Percentiles rank a stretch among this genome's conserved stretches.
Evolutionary conservation across 2,797 vertebrate genomes (phyloP).

Genomic region (Loris lydekkerianus): DNA sequence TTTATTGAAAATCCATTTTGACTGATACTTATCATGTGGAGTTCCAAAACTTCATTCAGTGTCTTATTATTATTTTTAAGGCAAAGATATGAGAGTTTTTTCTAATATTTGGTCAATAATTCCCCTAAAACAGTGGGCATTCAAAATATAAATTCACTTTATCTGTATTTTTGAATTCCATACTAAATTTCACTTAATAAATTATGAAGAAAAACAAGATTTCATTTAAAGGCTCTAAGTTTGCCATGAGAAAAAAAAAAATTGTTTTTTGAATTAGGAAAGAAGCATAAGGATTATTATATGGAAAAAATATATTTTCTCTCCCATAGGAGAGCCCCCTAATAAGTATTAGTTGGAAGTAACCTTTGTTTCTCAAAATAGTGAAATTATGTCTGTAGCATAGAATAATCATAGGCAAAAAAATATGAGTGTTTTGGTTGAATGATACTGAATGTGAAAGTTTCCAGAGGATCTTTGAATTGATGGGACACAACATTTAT

Average conservation of each 20-base stretch:
- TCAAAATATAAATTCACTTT: constrained; percentile 45
- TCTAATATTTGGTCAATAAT: constrained; percentile 37
- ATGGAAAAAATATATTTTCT: neutral
- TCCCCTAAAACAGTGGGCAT: neutral
- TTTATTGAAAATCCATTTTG: constrained; percentile 61
- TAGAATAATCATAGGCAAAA: constrained; percentile 26
- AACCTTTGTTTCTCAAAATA: constrained; percentile 16
- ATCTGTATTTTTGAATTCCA: constrained; percentile 30
- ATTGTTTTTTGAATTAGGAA: constrained; percentile 27
- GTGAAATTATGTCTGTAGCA: constrained; percentile 45
- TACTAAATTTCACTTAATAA: constrained; percentile 40
- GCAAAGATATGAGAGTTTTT: constrained; percentile 10
- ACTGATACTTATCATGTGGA: neutral
- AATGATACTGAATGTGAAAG: constrained; percentile 9
- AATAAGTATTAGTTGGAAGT: constrained; percentile 31
- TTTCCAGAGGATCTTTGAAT: constrained; percentile 40
- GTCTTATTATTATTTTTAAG: constrained; percentile 15
- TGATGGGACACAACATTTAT: neutral
- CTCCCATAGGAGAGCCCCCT: neutral
- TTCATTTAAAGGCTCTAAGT: constrained; percentile 24
- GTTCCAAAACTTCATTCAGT: constrained; percentile 26
- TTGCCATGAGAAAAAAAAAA: neutral
- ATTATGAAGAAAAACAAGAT: neutral
- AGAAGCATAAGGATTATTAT: neutral
- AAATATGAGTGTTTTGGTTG: neutral